These are phyloP conservation scores for Geophilus truncorum DNA, from an alignment of 2,888 invertebrate genomes.

Conservation along the genomic window DNA sequence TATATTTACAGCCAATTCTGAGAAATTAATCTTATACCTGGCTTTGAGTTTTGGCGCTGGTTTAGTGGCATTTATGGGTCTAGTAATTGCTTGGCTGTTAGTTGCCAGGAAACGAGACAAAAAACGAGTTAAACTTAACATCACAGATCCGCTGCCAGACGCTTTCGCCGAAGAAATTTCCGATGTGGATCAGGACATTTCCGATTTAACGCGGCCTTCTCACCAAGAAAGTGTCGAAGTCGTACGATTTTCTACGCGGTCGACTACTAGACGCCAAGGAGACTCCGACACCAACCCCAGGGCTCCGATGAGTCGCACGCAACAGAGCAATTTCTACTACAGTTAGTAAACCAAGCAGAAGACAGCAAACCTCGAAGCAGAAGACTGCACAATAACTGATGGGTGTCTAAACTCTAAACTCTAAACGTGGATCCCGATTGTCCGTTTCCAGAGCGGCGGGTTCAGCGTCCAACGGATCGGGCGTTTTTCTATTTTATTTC, in stretches of 20 bases:
- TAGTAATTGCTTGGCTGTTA: slow-evolving; percentile 66
- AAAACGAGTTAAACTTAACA: slow-evolving; percentile 49
- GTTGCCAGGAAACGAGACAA: slow-evolving; percentile 61
- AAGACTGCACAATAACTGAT: not conserved
- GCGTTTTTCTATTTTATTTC: not conserved
- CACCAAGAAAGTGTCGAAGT: slow-evolving; percentile 44
- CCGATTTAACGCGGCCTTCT: slow-evolving; percentile 63
- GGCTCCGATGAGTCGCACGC: slow-evolving; percentile 40
- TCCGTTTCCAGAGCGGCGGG: not conserved
- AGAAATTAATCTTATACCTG: slow-evolving; percentile 76
- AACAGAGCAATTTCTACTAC: slow-evolving; percentile 41
- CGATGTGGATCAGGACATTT: slow-evolving; percentile 72
- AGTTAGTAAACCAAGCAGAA: slow-evolving; percentile 37
- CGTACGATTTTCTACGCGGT: slow-evolving; percentile 41
- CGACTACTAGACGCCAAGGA: slow-evolving; percentile 41
- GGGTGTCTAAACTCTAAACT: no score
- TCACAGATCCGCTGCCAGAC: slow-evolving; percentile 70
- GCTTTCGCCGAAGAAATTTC: slow-evolving; percentile 82
- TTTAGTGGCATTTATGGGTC: slow-evolving; percentile 64
- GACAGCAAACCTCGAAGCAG: not conserved
- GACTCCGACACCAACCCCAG: slow-evolving; percentile 52
- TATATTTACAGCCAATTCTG: slow-evolving; percentile 61
- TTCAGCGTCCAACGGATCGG: not conserved
- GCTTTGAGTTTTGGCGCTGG: slow-evolving; percentile 69
- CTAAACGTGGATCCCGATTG: not conserved